Percentiles rank a stretch among this genome's conserved stretches.
Conservation (phyloP, 1,140 invertebrate species). For the Babylonia areolata region DNA sequence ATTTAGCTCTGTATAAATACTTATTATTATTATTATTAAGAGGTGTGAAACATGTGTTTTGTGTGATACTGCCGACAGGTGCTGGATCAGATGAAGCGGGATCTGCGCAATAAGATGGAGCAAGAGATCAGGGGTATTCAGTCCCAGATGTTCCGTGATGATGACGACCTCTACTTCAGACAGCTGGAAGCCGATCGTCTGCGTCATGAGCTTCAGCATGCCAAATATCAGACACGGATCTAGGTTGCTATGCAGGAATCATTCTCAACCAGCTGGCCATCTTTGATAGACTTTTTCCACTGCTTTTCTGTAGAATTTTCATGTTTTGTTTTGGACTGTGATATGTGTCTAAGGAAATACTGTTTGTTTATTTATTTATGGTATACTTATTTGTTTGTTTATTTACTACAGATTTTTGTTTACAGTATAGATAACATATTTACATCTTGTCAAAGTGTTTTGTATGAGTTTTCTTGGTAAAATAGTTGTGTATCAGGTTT, state of each 20-base stretch:
- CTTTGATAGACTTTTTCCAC: background rate
- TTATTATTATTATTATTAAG: too few relatives aligned
- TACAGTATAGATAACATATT: background rate
- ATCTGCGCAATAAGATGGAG: slow-evolving; percentile 75
- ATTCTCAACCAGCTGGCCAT: background rate
- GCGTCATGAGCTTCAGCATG: slow-evolving; percentile 68
- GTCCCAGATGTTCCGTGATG: slow-evolving; percentile 71
- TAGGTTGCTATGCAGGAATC: slow-evolving; percentile 3
- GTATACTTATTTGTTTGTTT: background rate
- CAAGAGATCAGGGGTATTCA: slow-evolving; percentile 72
- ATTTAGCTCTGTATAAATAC: too few relatives aligned
- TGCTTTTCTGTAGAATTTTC: background rate
- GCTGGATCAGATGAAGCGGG: slow-evolving; percentile 71
- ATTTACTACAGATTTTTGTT: background rate
- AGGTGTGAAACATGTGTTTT: too few relatives aligned
- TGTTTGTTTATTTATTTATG: background rate
- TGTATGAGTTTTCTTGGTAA: background rate
- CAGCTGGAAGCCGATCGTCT: slow-evolving; percentile 74
- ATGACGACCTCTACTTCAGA: slow-evolving; percentile 73
- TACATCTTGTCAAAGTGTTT: background rate
- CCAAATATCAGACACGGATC: slow-evolving; percentile 62
- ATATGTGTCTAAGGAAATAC: background rate
- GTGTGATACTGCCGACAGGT: slow-evolving; percentile 52
- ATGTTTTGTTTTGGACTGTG: background rate
- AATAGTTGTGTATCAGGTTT: background rate